Percentiles rank a stretch among this genome's conserved stretches.
Conservation (phyloP, 2,113 vertebrate species). For the Gymnarchus niloticus region DNA sequence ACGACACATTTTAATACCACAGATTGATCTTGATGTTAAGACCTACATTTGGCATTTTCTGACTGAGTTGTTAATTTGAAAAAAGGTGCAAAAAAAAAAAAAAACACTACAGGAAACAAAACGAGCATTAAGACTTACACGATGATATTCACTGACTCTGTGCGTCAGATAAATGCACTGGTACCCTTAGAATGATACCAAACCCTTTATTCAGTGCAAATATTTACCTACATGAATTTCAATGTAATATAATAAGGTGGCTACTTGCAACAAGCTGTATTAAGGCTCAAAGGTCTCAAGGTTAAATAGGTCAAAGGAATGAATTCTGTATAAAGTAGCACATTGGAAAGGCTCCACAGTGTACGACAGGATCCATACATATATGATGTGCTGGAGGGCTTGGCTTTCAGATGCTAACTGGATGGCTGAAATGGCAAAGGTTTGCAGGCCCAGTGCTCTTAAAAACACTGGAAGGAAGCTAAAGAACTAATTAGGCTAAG, state of each 20-base stretch:
- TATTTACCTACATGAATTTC: neutral
- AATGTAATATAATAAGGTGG: slow-evolving; percentile 2
- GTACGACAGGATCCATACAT: neutral
- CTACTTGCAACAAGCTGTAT: slow-evolving; percentile 7
- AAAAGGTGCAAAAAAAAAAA: slow-evolving; percentile 22
- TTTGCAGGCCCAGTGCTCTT: neutral
- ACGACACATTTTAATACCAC: neutral
- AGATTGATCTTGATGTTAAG: neutral
- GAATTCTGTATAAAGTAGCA: neutral
- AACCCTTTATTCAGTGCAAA: neutral
- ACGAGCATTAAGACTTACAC: slow-evolving; percentile 15
- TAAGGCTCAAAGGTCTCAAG: slow-evolving; percentile 15
- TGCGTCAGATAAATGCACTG: slow-evolving; percentile 5
- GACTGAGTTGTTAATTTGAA: neutral
- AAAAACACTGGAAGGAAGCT: neutral
- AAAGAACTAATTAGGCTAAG: neutral
- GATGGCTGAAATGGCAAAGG: neutral
- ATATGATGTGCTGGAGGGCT: neutral
- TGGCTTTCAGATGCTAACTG: neutral
- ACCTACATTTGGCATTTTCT: slow-evolving; percentile 17
- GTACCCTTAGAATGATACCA: slow-evolving; percentile 14
- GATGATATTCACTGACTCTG: slow-evolving; percentile 4
- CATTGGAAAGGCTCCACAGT: neutral
- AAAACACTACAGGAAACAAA: neutral
- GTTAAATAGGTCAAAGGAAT: neutral